A percentile compares a stretch with the other conserved stretches of the same genome.
These are phyloP conservation scores for Ptychoptera contaminata DNA, from an alignment of 2,888 invertebrate species.

Conservation along the genomic window DNA sequence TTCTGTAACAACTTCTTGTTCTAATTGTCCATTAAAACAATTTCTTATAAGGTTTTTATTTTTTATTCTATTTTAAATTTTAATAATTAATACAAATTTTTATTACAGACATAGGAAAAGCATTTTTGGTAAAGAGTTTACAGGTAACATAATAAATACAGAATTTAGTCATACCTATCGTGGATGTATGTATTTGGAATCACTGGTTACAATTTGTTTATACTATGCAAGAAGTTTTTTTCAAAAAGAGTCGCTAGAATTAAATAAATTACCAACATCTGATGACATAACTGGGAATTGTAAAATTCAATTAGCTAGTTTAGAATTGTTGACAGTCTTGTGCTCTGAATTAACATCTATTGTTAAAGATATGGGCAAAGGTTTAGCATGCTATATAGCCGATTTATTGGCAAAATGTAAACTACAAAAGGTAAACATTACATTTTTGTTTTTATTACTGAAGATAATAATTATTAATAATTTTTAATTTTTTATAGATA, in stretches of 20 bases:
- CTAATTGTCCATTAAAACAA: conserved; percentile 36
- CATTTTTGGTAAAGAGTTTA: conserved; percentile 52
- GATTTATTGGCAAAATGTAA: conserved; percentile 62
- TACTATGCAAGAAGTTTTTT: conserved; percentile 65
- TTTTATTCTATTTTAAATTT: background rate
- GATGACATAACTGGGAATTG: conserved; percentile 61
- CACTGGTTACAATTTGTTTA: conserved; percentile 55
- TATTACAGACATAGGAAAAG: conserved; percentile 56
- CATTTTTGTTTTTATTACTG: too few species aligned
- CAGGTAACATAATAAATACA: conserved; percentile 40
- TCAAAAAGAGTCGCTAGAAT: conserved; percentile 21
- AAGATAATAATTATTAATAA: background rate
- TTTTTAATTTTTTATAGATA: conserved; percentile 23
- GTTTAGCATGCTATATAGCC: conserved; percentile 59
- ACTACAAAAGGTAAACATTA: conserved; percentile 55
- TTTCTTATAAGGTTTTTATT: conserved; percentile 32
- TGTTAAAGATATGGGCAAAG: conserved; percentile 59
- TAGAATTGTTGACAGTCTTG: conserved; percentile 55
- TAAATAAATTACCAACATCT: conserved; percentile 37
- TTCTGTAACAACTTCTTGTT: conserved; percentile 55
- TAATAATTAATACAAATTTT: conserved; percentile 21
- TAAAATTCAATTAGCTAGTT: conserved; percentile 58
- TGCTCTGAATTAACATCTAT: conserved; percentile 56
- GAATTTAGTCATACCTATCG: conserved; percentile 54
- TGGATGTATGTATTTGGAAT: conserved; percentile 68